A percentile compares a stretch with the other conserved stretches of the same genome.
Evolutionary conservation across 2,113 vertebrate species (phyloP).

Genomic region (Phoxinus phoxinus): DNA sequence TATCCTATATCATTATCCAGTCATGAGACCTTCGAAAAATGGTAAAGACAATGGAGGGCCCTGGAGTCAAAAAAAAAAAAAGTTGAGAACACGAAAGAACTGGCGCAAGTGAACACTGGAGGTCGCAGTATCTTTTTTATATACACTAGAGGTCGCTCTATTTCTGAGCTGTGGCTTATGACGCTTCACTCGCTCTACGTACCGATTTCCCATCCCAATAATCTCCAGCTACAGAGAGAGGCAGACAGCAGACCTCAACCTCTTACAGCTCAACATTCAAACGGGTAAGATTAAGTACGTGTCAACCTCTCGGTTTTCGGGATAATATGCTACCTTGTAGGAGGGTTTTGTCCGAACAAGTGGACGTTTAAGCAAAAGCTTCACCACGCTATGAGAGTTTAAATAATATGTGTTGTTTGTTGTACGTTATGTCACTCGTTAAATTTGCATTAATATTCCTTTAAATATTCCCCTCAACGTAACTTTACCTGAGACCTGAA

Average conservation of each 20-base stretch:
- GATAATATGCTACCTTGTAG: no score
- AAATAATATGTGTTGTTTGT: background rate
- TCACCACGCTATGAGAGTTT: background rate
- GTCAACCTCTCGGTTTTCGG: background rate
- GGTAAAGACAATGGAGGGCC: background rate
- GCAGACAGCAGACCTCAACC: background rate
- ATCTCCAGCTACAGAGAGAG: conserved; percentile 3
- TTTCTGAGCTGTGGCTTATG: background rate
- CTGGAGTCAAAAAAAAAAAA: background rate
- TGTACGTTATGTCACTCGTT: background rate
- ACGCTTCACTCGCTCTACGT: conserved; percentile 18
- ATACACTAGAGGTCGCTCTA: conserved; percentile 16
- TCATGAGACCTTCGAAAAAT: no score
- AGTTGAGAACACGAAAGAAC: background rate
- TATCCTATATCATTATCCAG: no score
- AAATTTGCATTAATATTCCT: background rate
- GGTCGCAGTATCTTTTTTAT: background rate
- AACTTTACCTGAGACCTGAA: background rate
- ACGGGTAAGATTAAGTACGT: background rate
- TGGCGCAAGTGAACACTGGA: background rate
- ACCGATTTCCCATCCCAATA: background rate
- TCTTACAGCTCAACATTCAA: background rate
- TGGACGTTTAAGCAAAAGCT: conserved; percentile 35
- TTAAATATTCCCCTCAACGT: background rate
- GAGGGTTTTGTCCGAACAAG: conserved; percentile 31